These are phyloP conservation scores for Phodopus roborovskii DNA, from an alignment of 2,113 vertebrate species.

Conservation along the genomic window DNA sequence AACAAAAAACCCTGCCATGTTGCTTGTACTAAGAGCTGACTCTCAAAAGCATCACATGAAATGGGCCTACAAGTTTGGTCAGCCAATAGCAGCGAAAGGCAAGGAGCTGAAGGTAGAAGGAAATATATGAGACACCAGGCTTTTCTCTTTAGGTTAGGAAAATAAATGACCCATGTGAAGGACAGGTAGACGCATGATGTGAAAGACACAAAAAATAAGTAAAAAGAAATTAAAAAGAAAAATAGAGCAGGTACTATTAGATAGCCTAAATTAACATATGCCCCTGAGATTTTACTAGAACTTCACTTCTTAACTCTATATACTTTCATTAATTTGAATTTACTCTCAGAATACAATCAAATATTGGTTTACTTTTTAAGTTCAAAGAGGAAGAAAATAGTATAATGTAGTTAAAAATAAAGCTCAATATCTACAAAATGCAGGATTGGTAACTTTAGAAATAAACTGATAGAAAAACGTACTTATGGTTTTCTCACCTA, in stretches of 20 bases:
- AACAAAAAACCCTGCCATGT: neutral
- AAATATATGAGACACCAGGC: neutral
- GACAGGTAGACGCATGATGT: neutral
- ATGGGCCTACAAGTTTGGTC: neutral
- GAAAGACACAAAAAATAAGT: too few relatives aligned
- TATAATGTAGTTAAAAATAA: conserved; percentile 33
- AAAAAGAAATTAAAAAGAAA: neutral
- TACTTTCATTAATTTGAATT: conserved; percentile 35
- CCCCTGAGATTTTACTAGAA: neutral
- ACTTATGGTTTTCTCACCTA: neutral
- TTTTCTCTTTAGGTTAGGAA: neutral
- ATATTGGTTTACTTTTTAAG: conserved; percentile 32
- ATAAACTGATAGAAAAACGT: neutral
- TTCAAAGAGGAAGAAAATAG: conserved; percentile 41
- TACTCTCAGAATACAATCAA: conserved; percentile 30
- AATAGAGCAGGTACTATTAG: neutral
- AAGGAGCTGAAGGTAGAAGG: neutral
- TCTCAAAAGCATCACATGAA: neutral
- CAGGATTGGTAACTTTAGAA: conserved; percentile 28
- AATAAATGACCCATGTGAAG: neutral
- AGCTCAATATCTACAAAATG: conserved; percentile 31
- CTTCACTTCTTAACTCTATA: conserved; percentile 24
- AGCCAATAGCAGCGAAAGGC: neutral
- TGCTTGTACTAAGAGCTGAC: neutral
- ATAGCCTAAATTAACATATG: conserved; percentile 15